Base-by-base conservation (phyloP, 2,113 vertebrate species). In the Hippocampus guttulatus region DNA sequence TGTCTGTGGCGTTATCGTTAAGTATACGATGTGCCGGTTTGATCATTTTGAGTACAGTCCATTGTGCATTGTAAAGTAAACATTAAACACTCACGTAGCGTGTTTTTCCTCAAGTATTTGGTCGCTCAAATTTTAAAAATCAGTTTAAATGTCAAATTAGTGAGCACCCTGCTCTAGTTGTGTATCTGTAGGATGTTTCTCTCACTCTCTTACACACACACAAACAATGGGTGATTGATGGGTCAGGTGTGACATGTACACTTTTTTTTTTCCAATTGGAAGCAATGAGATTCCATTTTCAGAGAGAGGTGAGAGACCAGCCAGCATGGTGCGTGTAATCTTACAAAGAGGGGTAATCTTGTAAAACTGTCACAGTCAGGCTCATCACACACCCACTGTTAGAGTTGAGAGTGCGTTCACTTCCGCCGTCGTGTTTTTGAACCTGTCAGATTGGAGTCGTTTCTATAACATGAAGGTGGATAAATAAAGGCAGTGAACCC, bases 291-390 rank as follows among this genome's bases (percentile, higher is more conserved):
- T n/a, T 64, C 40, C 62, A 23, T 64, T 64, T 64, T 64, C 11
- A 64, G 41, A 2, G n/a, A 43, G 62, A 64, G 62, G 62, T 64
- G 62, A 64, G 40, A 45, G 62, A 40, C 40, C 40, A 64, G 62
- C 21, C 20, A 43, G 62, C 10, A 23, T 25, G 62, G 62, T 15
- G 62, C 21, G 40, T 43, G 62, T 45, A 43, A 64, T 43, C 62
- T 64, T 64, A 43, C 62, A 64, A 64, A 64, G 3, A 58, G 5
- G 10, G 40, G 40, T 43, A 41, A 64, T 64, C 62, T 64, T 23
- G 38, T 64, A 41, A 43, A 64, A 43, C 10, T 43, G 62, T 64
- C 62, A 64, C 20, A 18, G 33, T 43, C 38, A 41, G 5, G 18
- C 33, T 64, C 62, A 41, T 64, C 62, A 20, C 18, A 38, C 61